Base-by-base conservation (phyloP, 1,140 invertebrate genomes). In the Trichoplusia ni region DNA sequence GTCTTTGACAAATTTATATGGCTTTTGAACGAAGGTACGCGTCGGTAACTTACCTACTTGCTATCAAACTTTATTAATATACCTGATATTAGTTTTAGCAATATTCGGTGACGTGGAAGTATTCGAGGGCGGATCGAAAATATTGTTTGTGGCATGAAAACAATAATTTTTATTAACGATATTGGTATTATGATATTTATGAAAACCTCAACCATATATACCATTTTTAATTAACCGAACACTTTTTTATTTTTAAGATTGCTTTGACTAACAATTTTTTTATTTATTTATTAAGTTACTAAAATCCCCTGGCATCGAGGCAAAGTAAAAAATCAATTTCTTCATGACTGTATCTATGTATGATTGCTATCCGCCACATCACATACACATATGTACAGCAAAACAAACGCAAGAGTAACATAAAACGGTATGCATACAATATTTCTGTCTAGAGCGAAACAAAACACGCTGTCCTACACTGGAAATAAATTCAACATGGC, bases 41-140 rank as follows among this genome's bases (percentile, higher is more conserved):
- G n/a, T n/a, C n/a, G n/a, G n/a, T n/a, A n/a, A n/a, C n/a, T n/a
- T n/a, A n/a, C n/a, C n/a, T n/a, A n/a, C n/a, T n/a, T n/a, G n/a
- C n/a, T n/a, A 49, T 46, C 35, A 21, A 67, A 71, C 61, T 71
- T 71, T 67, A 61, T 61, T 71, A 71, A 71, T 71, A 71, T 64
- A 56, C 23, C 38, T 56, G 40, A 67, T 71, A 71, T 71, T 67
- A 67, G 33, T 40, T 56, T 38, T 38, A 56, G 33, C 14, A 38
- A 37, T 56, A 40, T 40, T 19, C 13, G 18, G 4, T 33, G 19
- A 11, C 21, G 27, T 35, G 31, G 25, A 25, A 49, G 8, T 25
- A 14, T 14, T 31, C 13, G 46, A 2, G 25, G 16, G 25, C 18
- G 11, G 27, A 49, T 14, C 8, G 46, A 31, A 35, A 51, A 21